Conservation (phyloP, 2,888 invertebrate genomes). For the Andrena marginata region DNA sequence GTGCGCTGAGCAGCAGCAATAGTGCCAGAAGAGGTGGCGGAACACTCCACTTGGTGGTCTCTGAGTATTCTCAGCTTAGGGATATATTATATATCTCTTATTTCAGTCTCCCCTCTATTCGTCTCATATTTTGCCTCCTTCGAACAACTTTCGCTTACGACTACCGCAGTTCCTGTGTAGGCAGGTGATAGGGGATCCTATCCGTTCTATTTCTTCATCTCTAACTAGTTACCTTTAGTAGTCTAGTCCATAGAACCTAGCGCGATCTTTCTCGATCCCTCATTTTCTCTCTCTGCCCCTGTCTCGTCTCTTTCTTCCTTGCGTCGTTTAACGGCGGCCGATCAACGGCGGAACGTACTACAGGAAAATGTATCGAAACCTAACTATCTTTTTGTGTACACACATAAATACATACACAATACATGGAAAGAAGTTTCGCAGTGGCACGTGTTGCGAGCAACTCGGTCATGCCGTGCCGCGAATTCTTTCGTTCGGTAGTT, state of each 20-base stretch:
- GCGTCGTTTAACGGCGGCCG: slow-evolving; percentile 66
- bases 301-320: slow-evolving; percentile 45
- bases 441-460: slow-evolving; percentile 72
- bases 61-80: slow-evolving; percentile 69
- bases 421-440: slow-evolving; percentile 63
- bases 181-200: slow-evolving; percentile 30
- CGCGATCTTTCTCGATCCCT: not conserved
- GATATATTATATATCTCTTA: slow-evolving; percentile 44
- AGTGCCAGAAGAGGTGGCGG: slow-evolving; percentile 84
- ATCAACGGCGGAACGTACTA: slow-evolving; percentile 72
- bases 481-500: slow-evolving; percentile 65
- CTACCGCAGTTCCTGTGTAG: slow-evolving; percentile 23
- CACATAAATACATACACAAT: not conserved
- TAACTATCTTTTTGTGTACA: slow-evolving; percentile 11
- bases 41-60: slow-evolving; percentile 81
- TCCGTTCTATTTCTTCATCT: not conserved
- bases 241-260: not conserved
- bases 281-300: slow-evolving; percentile 21
- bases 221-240: not conserved
- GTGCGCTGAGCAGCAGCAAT: slow-evolving; percentile 84
- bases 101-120: not conserved
- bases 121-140: slow-evolving; percentile 34
- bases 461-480: slow-evolving; percentile 67
- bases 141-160: slow-evolving; percentile 34
- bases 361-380: slow-evolving; percentile 47